Evolutionary conservation across 2,797 vertebrate genomes (phyloP).

Genomic region (Hippopotamyrus pictus): DNA sequence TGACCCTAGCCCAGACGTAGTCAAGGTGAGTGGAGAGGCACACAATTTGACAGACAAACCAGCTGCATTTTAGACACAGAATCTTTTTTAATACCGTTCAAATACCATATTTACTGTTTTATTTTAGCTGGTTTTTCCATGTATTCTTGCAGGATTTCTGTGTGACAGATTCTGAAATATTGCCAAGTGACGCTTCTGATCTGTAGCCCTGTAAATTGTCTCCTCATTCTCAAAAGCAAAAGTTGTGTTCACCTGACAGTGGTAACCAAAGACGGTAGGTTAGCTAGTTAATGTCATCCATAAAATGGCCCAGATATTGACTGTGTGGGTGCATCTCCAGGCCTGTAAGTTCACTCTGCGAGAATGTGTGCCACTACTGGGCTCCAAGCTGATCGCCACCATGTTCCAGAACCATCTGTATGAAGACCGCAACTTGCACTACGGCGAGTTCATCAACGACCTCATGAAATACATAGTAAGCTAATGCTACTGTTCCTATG

Average conservation of each 20-base stretch:
- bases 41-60: not conserved
- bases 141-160: not conserved
- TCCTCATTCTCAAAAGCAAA: not conserved
- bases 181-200: not conserved
- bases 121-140: not conserved
- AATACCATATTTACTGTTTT: not conserved
- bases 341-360: conserved; percentile 84
- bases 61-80: not conserved
- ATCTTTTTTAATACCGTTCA: not conserved
- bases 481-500: not conserved
- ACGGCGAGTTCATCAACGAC: conserved; percentile 85
- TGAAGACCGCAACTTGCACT: conserved; percentile 76
- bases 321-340: conserved; percentile 69
- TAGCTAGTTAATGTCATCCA: conserved; percentile 36
- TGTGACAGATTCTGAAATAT: not conserved
- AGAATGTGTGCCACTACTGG: conserved; percentile 73
- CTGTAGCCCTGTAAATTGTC: not conserved
- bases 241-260: not conserved
- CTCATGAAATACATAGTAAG: conserved; percentile 86
- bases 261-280: not conserved
- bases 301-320: conserved; percentile 76
- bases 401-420: conserved; percentile 84
- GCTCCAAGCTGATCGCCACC: conserved; percentile 70
- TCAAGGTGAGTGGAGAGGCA: conserved; percentile 53
- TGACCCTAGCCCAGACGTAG: conserved; percentile 73